These are phyloP conservation scores for Varecia variegata DNA, from an alignment of 2,797 vertebrate genomes.

Conservation along the genomic window DNA sequence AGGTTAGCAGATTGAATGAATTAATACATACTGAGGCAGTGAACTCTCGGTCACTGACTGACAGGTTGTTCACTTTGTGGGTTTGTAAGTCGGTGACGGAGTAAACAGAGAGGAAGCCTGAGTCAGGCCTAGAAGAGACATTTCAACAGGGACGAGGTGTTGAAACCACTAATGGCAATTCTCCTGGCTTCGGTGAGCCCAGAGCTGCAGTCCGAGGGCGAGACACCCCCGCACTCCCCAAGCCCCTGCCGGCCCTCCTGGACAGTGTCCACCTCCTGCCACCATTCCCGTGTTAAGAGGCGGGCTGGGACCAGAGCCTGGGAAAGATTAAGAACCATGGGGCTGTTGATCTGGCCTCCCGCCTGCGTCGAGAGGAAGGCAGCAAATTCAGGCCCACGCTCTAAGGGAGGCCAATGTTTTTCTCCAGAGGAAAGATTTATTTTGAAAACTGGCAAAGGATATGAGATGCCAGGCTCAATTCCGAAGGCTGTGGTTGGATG, in stretches of 20 bases:
- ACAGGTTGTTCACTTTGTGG: neutral
- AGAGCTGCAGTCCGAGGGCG: neutral
- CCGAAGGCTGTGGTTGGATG: slow-evolving; percentile 11
- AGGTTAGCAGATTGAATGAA: neutral
- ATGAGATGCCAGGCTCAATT: slow-evolving; percentile 33
- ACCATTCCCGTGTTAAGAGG: neutral
- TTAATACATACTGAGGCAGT: neutral
- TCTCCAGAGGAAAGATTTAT: slow-evolving; percentile 17
- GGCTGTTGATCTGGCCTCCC: neutral
- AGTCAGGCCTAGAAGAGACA: neutral
- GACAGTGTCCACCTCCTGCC: neutral
- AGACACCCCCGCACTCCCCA: neutral
- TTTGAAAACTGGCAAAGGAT: slow-evolving; percentile 42
- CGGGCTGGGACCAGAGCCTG: neutral
- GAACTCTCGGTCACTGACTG: neutral
- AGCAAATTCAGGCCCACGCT: neutral
- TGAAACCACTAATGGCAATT: neutral
- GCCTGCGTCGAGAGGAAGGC: neutral
- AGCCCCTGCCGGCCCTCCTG: neutral
- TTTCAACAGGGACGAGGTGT: neutral
- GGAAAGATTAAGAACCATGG: rapidly evolving
- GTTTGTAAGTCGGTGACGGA: neutral
- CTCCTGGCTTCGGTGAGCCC: neutral
- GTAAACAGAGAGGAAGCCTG: neutral
- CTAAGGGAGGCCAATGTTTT: neutral